Conservation (phyloP, 2,113 vertebrate species). For the Merops nubicus region DNA sequence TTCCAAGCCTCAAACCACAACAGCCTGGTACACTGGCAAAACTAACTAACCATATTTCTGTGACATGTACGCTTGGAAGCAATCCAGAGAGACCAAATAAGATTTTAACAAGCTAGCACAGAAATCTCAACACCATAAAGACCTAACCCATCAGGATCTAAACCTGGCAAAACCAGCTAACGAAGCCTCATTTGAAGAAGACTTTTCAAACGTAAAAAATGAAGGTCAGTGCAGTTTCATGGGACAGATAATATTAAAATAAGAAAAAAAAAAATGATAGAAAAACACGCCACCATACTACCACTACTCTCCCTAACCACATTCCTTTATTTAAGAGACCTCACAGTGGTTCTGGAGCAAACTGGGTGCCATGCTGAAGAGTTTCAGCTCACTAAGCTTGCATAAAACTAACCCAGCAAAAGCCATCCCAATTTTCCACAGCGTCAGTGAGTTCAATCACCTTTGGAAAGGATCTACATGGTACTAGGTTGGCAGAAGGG, state of each 20-base stretch:
- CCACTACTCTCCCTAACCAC: not conserved
- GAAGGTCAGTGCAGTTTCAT: not conserved
- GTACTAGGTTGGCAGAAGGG: not conserved
- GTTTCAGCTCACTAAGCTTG: not conserved
- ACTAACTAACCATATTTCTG: not conserved
- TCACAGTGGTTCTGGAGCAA: rapidly evolving
- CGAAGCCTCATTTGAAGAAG: not conserved
- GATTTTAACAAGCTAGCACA: rapidly evolving
- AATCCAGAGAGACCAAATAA: not conserved
- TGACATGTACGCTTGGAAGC: not conserved
- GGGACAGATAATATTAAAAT: not conserved
- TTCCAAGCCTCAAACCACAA: no score
- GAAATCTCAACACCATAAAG: not conserved
- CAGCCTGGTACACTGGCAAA: no score
- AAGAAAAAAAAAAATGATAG: not conserved
- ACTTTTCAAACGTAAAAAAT: not conserved
- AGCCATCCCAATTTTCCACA: not conserved
- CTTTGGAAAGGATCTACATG: rapidly evolving
- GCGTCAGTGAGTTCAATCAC: rapidly evolving
- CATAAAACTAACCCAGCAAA: not conserved
- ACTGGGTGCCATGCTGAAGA: rapidly evolving
- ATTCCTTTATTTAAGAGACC: not conserved
- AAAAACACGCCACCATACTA: no score
- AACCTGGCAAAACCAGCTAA: not conserved
- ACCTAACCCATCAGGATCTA: not conserved